Conservation (phyloP, 2,797 vertebrate genomes). For the Lophius americanus region DNA sequence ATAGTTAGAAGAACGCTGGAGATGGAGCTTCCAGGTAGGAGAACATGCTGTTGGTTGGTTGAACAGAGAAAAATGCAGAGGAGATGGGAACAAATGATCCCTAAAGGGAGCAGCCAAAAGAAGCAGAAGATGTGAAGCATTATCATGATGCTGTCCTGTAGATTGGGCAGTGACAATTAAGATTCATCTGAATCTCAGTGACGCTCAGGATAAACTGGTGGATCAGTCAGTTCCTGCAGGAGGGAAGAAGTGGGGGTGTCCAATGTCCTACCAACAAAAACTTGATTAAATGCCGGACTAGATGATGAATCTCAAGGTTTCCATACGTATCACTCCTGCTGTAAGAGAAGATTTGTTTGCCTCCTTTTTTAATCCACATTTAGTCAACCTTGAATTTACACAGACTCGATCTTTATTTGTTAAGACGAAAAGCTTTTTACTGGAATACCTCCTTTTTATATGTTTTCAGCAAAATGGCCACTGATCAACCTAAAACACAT, state of each 20-base stretch:
- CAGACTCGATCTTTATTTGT: neutral
- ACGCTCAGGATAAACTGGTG: neutral
- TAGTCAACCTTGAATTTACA: conserved; percentile 22
- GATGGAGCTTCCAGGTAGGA: too few species aligned
- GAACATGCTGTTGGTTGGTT: too few species aligned
- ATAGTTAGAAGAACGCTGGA: too few species aligned
- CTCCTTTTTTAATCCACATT: conserved; percentile 4
- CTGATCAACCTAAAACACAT: too few species aligned
- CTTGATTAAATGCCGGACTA: conserved; percentile 15
- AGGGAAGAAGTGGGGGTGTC: conserved; percentile 1
- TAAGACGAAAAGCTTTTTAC: neutral
- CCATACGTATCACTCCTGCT: conserved; percentile 10
- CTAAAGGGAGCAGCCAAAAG: too few species aligned
- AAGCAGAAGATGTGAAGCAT: too few species aligned
- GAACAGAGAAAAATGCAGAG: too few species aligned
- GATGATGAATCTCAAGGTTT: conserved; percentile 31
- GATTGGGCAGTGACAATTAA: too few species aligned
- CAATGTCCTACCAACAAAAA: conserved; percentile 6
- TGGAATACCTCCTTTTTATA: too few species aligned
- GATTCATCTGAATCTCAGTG: conserved; percentile 3
- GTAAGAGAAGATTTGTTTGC: conserved; percentile 2
- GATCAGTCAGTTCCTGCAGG: neutral
- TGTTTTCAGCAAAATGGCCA: too few species aligned
- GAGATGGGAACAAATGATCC: too few species aligned
- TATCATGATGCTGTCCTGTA: too few species aligned